A percentile compares a stretch with the other conserved stretches of the same genome.
These are phyloP conservation scores for Calephelis perditalis DNA, from an alignment of 2,888 invertebrate species.

Conservation along the genomic window DNA sequence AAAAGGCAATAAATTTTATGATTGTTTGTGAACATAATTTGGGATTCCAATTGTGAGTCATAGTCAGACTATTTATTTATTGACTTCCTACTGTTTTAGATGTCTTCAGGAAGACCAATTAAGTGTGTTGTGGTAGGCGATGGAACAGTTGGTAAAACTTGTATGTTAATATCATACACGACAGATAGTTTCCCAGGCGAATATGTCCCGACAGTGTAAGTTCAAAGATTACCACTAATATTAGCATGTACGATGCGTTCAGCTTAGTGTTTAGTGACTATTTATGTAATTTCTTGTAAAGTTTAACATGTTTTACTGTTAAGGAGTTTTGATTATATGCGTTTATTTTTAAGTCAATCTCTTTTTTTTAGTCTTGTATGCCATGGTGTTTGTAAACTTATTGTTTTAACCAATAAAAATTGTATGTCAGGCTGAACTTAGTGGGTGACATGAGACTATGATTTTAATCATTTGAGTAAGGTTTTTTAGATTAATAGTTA, in stretches of 20 bases:
- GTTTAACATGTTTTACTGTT: no score
- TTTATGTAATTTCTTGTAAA: no score
- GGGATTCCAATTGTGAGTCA: constrained; percentile 58
- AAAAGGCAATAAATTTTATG: constrained; percentile 3
- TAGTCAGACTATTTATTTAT: constrained; percentile 55
- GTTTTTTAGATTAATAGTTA: no score
- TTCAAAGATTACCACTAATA: constrained; percentile 33
- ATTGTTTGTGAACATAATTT: constrained; percentile 36
- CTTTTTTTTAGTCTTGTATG: no score
- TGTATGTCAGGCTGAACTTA: no score
- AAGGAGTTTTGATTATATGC: neutral
- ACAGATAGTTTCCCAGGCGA: constrained; percentile 96
- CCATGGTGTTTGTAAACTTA: no score
- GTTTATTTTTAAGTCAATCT: no score
- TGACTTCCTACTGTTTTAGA: constrained; percentile 61
- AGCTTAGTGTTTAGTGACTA: no score
- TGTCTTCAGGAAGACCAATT: constrained; percentile 95
- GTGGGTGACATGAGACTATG: no score
- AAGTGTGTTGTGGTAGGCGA: constrained; percentile 96
- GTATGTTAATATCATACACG: constrained; percentile 95
- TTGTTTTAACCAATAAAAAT: no score
- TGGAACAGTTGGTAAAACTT: constrained; percentile 96
- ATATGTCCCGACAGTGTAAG: constrained; percentile 97
- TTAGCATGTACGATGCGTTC: no score
- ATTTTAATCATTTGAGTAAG: no score